Conservation (phyloP, 1,140 invertebrate species). For the Mesaphorura yosii region DNA sequence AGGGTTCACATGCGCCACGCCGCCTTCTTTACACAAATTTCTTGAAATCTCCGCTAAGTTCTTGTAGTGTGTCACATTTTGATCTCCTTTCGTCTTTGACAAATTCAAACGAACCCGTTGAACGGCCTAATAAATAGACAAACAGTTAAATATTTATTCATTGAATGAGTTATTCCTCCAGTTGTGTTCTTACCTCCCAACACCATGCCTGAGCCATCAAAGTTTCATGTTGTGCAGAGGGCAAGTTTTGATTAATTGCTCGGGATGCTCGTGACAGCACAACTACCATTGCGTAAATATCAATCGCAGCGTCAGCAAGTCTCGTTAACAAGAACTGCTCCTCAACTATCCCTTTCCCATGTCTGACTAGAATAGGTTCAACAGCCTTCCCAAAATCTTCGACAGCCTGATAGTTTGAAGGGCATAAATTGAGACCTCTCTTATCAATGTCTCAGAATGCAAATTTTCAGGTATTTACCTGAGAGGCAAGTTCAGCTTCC, state of each 20-base stretch:
- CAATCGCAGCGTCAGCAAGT: constrained; percentile 80
- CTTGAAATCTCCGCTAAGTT: constrained; percentile 57
- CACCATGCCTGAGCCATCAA: constrained; percentile 66
- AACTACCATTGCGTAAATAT: constrained; percentile 77
- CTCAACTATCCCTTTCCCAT: constrained; percentile 76
- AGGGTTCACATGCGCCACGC: constrained; percentile 56
- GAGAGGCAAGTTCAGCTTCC: too few species aligned
- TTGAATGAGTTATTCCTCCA: too few species aligned
- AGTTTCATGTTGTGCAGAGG: constrained; percentile 62
- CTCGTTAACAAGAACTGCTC: constrained; percentile 86
- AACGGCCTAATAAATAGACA: constrained; percentile 50
- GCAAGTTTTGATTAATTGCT: constrained; percentile 53
- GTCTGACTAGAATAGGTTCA: constrained; percentile 71
- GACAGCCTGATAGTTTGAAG: constrained; percentile 55
- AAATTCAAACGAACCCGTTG: constrained; percentile 56
- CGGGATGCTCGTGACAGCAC: constrained; percentile 71
- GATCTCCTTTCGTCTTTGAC: constrained; percentile 43
- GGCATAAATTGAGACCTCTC: too few species aligned
- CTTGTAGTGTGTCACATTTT: constrained; percentile 50
- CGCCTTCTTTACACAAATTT: constrained; percentile 55
- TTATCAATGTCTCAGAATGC: too few species aligned
- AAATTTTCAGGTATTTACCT: too few species aligned
- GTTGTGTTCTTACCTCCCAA: constrained; percentile 55
- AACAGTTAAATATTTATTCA: too few species aligned
- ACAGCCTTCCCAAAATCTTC: constrained; percentile 71